Evolutionary conservation across 1,140 invertebrate species (phyloP), one percentile per base, ranked within the genome.

Genomic region (Probaryconus sp.): DNA sequence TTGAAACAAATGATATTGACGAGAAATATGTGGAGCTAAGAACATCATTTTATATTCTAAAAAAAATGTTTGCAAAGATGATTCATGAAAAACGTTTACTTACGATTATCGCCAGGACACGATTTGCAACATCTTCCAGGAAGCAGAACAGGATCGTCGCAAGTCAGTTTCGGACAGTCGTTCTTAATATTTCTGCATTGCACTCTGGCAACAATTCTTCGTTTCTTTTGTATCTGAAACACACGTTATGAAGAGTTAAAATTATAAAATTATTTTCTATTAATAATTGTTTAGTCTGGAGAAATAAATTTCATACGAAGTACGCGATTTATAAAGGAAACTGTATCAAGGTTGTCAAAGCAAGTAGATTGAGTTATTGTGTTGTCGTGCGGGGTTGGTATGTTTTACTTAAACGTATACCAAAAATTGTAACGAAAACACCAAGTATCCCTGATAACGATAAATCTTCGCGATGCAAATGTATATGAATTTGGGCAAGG

Each of bases 141-240:
- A 24, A 93, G 87, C 6, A 96, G 89, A n/a, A 95, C 92, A 2
- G 96, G 95, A 75, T 96, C 93, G 37, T 94, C 92, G 83, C 96
- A 97, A 9, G 90, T 92, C 0, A 93, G 91, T 80, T 94, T 93
- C 0, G 95, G 95, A 83, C 96, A 97, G 78, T 96, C 94, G 81
- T 94, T 94, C 86, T 96, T 96, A 70, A 97, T 95, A 81, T 96
- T 97, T 55, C 93, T 89, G 85, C 95, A 97, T 64, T 94, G 92
- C 0, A 96, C 94, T 80, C 93, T 91, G 1, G 94, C 95, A 20
- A 96, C 92, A 69, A 96, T 93, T 31, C 94, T 89, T n/a, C 93
- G 89, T 83, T 97, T 96, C 85, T 94, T 95, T 79, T 95, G 94
- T 56, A 96, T 91, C 96, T 97, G 89, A 28, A 90, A 89, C 10